Evolutionary conservation across 2,113 vertebrate species (phyloP), one percentile per base, ranked within the genome.

Genomic region (Agelaius phoeniceus): DNA sequence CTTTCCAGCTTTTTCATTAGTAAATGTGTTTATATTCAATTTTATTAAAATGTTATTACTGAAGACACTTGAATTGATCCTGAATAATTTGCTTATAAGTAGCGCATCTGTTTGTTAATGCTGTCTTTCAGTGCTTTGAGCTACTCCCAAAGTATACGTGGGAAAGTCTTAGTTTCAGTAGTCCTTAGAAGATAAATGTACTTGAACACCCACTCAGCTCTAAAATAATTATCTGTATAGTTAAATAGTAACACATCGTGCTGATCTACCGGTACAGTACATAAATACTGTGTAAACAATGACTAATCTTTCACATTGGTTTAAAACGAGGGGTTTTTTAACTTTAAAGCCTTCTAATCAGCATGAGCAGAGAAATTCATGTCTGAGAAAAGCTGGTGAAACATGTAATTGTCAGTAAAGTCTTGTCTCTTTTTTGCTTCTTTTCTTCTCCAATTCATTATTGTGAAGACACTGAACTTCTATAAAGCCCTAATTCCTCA

Each of bases 211-310:
- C 43, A 43, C 65, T 81, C 31, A 66, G 21, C 33, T 91, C 44
- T 78, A 39, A 84, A 96, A 95, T 86, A 84, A 77, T 81, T 74
- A 89, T 51, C 84, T 71, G 1, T 52, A 26, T 54, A 89, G 85
- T 80, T 94, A 91, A 94, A 85, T 82, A 94, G 87, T 97, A 97
- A 95, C 86, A 67, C 73, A 51, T 62, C 5, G 12, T 44, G 61
- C 59, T 89, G 76, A 66, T 89, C 55, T 54, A 55, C 54, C 43
- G 78, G 49, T 90, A 66, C 37, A 52, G 57, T 20, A 67, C 62
- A 55, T 76, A 91, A 82, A 76, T 91, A 83, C 74, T 78, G 13
- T 79, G 37, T 72, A 94, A 94, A 68, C 69, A 87, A 48, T 96
- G 74, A 88, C 67, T 92, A 89, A 96, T 81, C 43, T 62, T 93